phyloP scores from a whole-genome alignment of 2,888 invertebrate genomes.

The Allacma fusca region DNA sequence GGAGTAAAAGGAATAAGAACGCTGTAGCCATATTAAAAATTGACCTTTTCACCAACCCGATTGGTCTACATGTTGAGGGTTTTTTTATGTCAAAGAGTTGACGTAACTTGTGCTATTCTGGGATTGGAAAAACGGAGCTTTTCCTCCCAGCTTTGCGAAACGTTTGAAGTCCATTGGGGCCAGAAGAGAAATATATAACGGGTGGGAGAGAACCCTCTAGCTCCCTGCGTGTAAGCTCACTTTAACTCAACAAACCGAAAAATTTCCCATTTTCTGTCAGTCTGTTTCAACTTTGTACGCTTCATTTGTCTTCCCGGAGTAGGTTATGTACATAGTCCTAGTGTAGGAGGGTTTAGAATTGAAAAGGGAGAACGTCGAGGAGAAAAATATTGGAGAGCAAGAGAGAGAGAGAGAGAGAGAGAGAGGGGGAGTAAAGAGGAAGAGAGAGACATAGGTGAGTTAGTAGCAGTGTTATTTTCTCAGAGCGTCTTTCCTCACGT shows the following conservation, averaged over 20 bases:
- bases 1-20: too few species aligned
- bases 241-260: conserved; percentile 47
- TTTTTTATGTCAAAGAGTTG: conserved; percentile 6
- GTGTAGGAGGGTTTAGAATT: neutral
- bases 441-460: too few species aligned
- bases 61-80: neutral
- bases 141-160: conserved; percentile 12
- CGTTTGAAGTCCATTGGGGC: neutral
- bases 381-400: too few species aligned
- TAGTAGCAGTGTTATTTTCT: too few species aligned
- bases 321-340: neutral
- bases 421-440: too few species aligned
- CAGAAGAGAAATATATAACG: neutral
- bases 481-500: too few species aligned
- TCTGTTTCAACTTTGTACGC: conserved; percentile 43
- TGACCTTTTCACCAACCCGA: conserved; percentile 43
- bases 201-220: neutral
- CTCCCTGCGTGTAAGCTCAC: neutral
- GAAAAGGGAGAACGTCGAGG: neutral
- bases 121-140: conserved; percentile 3
- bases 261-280: conserved; percentile 52
- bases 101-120: neutral
- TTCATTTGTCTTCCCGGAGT: conserved; percentile 40
- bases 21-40: conserved; percentile 43
- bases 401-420: too few species aligned